Evolutionary conservation across 1,140 invertebrate genomes (phyloP), one percentile per base, ranked within the genome.

Genomic region (Yoshiicerus persimilis): DNA sequence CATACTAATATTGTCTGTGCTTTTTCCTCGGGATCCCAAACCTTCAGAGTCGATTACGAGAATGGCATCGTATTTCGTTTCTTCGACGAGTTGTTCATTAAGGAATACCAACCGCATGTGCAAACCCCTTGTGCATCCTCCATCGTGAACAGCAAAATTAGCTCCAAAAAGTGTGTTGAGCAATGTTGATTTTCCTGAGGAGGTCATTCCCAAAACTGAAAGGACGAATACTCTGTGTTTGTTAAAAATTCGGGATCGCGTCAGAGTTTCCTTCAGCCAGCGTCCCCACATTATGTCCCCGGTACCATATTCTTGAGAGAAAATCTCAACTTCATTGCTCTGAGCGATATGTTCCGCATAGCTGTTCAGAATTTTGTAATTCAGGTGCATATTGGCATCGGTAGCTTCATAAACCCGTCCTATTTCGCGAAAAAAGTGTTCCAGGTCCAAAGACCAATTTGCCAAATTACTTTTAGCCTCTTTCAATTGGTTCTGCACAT

Each of bases 71-170:
- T 77, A 77, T 20, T 36, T 77, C 16, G 30, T 32, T 36, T 77
- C 70, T 36, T 85, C 80, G 16, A 84, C 87, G 2, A 88, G 38
- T 36, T 64, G 30, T 3, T 34, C 30, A 23, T 88, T 47, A 4
- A 85, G 62, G 23, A 85, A 88, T 8, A 88, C 23, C 5, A 88
- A n/a, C 0, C 87, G 41, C 87, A 88, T 88, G 47, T 84, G 84
- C 2, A 88, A 47, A 27, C 87, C 87, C 13, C 83, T 27, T 11
- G 87, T 88, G 20, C 87, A 88, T 5, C 80, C 23, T 25, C 80
- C 87, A 20, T 84, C 83, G 4, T 83, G 84, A n/a, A 85, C 87
- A 20, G 87, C 87, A 38, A 88, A 88, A 30, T 88, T 88, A 13
- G 80, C 85, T 0, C 39, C 87, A 64, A 88, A 88, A 36, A 88